Evolutionary conservation across 2,113 vertebrate species (phyloP), one percentile per base, ranked within the genome.

Genomic region (Lophura nycthemera): DNA sequence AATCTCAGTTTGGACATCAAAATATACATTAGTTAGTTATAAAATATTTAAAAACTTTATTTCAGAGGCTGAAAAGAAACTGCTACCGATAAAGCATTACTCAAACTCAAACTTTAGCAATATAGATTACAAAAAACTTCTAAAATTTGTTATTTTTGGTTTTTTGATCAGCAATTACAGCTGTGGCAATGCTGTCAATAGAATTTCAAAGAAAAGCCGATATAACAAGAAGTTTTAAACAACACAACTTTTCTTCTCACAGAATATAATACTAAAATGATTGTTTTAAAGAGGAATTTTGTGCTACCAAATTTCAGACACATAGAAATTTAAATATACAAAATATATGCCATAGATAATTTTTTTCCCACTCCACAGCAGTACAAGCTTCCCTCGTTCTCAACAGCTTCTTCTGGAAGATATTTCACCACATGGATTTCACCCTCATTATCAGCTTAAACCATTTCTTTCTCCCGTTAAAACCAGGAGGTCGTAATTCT

Each of bases 31-130:
- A 97, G 64, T 91, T 96, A 95, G 96, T 96, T 98, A 98, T 97
- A 98, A 98, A 98, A 98, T 97, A 97, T 97, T 97, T 97, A 86
- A 98, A 98, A 98, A 98, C 95, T 98, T 96, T 97, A 95, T 98
- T 97, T 97, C 79, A 94, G 97, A 98, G 91, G 90, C 93, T 96
- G 94, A 92, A 98, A 98, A 97, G 95, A 95, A 98, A 98, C 73
- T 95, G 82, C 96, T 94, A 97, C 96, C 59, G 77, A 95, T 98
- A 98, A 98, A 97, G 95, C 95, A 85, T 97, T 97, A 95, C 92
- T 96, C 95, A 91, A 90, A 95, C 95, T 96, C 91, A 94, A 89
- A 94, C 92, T 95, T 97, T 96, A 98, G 94, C 94, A 98, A 97
- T 98, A 98, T 98, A 98, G 97, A 97, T 97, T 98, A 98, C 97